phyloP scores from a whole-genome alignment of 2,888 invertebrate genomes.

The Caenorhabditis imperialis region DNA sequence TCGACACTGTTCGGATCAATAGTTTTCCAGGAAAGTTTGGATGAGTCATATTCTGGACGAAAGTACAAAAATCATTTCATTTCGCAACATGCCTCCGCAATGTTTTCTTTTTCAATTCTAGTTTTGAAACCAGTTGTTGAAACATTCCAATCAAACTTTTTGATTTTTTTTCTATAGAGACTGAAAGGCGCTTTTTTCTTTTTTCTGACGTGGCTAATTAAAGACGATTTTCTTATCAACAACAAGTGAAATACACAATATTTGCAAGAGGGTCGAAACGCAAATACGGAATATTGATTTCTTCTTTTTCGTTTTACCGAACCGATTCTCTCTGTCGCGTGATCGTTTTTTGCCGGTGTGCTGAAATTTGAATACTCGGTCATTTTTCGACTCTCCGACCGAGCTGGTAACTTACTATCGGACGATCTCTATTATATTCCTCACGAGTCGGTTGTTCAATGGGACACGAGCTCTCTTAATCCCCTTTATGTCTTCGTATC shows the following conservation, averaged over 20 bases:
- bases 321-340: neutral
- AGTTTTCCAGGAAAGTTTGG: neutral
- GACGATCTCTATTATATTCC: no score
- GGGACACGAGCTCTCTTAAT: constrained; percentile 5
- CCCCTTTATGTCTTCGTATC: constrained; percentile 26
- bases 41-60: constrained; percentile 1
- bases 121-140: constrained; percentile 11
- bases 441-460: no score
- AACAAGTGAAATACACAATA: no score
- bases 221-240: no score
- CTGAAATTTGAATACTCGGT: no score
- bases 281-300: constrained; percentile 42
- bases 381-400: no score
- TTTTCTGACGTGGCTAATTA: no score
- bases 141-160: neutral
- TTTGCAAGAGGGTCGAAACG: constrained; percentile 16
- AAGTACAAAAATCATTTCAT: constrained; percentile 17
- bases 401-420: no score
- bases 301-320: constrained; percentile 2
- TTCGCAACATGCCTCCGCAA: constrained; percentile 30
- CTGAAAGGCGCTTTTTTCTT: no score
- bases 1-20: constrained; percentile 3
- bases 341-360: neutral
- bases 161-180: neutral
- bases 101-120: neutral